Evolutionary conservation across 2,797 vertebrate genomes (phyloP), one percentile per base, ranked within the genome.

Genomic region (Enteromius mattozi): DNA sequence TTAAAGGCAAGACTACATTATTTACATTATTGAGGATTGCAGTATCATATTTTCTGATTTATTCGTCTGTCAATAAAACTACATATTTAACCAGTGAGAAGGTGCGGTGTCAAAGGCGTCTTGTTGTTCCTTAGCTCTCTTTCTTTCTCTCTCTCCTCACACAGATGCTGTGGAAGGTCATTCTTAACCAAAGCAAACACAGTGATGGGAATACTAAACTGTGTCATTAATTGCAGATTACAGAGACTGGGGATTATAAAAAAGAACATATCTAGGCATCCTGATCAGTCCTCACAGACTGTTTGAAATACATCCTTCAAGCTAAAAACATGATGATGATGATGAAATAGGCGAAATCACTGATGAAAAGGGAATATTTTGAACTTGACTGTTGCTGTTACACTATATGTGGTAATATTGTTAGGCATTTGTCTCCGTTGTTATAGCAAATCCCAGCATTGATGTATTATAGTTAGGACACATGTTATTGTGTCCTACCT

Each of bases 151-250:
- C 35, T 65, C 45, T 86, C 79, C 75, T 88, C 86, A 85, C 87
- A 89, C 88, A 89, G 83, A 88, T 89, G 87, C 85, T 86, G 69
- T 63, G 54, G 81, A 90, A 89, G 91, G 90, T 91, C 89, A 89
- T 85, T 87, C 80, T 77, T 65, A 81, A 78, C 86, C 85, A 80
- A 87, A 84, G 86, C 78, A 86, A 56, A 69, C 78, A 70, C 65
- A 78, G 75, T 83, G 79, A 82, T 81, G 63, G 87, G 85, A 86
- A 91, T 88, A 89, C 87, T 83, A 86, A 88, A 89, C 81, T 65
- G 37, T 65, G 70, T 83, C 59, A 47, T 85, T 86, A 87, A 75
- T 78, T 82, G 70, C 70, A 84, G 83, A 84, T 84, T 84, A 84
- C 63, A 45, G n/a, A 70, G 65, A 72, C 66, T 12, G 40, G 49